Evolutionary conservation across 2,888 invertebrate genomes (phyloP).

Genomic region (Protodeltote pygarga): DNA sequence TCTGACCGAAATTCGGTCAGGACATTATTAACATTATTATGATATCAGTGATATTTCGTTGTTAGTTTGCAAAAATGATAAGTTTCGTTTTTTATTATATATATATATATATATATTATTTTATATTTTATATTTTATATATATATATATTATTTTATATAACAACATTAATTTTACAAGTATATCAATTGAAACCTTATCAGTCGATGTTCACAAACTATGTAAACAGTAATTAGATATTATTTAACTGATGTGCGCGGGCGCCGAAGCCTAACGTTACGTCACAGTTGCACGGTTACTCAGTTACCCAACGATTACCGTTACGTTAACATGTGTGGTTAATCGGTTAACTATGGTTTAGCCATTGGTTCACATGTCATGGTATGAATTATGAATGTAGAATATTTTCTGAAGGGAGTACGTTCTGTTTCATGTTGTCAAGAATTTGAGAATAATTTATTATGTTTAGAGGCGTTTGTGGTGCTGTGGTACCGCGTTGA

Average conservation of each 20-base stretch:
- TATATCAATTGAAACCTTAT: conserved; percentile 10
- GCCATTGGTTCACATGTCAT: conserved; percentile 7
- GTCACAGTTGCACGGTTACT: conserved; percentile 13
- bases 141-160: neutral
- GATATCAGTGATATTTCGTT: no score
- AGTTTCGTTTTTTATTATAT: no score
- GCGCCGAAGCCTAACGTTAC: conserved; percentile 29
- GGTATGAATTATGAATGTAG: conserved; percentile 9
- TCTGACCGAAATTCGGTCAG: no score
- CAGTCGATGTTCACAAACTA: conserved; percentile 22
- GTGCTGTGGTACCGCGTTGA: no score
- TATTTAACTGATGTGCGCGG: conserved; percentile 22
- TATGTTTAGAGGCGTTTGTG: no score
- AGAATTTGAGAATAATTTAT: no score
- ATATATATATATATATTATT: no score
- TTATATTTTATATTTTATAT: no score
- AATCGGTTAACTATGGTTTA: conserved; percentile 34
- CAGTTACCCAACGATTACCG: conserved; percentile 36
- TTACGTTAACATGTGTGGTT: conserved; percentile 30
- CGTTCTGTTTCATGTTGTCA: neutral
- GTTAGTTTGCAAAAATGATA: no score
- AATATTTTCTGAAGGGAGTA: neutral
- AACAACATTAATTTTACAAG: conserved; percentile 1
- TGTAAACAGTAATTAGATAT: conserved; percentile 38
- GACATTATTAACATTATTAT: no score